These are phyloP conservation scores for Falco berigora DNA, from an alignment of 2,797 vertebrate species.

Conservation along the genomic window DNA sequence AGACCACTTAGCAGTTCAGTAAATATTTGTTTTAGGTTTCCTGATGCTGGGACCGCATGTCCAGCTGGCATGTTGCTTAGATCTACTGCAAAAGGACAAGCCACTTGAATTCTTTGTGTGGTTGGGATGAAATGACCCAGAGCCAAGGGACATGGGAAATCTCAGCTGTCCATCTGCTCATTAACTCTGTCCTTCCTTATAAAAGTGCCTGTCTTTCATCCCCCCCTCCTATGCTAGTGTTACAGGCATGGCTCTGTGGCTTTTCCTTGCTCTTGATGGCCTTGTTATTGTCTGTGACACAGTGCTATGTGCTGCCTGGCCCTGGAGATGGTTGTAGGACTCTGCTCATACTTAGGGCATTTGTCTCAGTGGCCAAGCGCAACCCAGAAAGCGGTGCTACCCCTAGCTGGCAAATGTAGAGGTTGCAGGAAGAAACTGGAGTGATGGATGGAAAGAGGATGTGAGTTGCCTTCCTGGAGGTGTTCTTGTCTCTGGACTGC, in stretches of 20 bases:
- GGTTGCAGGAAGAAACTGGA: neutral
- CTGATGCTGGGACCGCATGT: neutral
- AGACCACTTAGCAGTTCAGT: slow-evolving; percentile 24
- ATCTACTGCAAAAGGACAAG: neutral
- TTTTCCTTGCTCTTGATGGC: neutral
- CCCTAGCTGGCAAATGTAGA: neutral
- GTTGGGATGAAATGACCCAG: neutral
- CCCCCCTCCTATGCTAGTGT: neutral
- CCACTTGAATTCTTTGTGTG: neutral
- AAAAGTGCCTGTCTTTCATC: neutral
- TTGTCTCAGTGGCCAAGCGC: neutral
- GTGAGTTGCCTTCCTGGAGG: neutral
- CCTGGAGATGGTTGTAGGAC: neutral
- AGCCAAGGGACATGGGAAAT: neutral
- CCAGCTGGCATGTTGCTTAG: neutral
- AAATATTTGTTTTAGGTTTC: neutral
- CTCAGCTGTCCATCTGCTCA: neutral
- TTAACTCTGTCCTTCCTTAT: neutral
- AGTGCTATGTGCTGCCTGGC: neutral
- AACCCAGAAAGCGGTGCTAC: neutral
- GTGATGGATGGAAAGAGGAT: neutral
- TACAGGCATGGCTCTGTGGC: neutral
- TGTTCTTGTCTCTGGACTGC: neutral
- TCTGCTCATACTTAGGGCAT: neutral
- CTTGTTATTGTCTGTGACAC: neutral